phyloP scores from a whole-genome alignment of 2,888 invertebrate genomes.

The Cantharis nigra region DNA sequence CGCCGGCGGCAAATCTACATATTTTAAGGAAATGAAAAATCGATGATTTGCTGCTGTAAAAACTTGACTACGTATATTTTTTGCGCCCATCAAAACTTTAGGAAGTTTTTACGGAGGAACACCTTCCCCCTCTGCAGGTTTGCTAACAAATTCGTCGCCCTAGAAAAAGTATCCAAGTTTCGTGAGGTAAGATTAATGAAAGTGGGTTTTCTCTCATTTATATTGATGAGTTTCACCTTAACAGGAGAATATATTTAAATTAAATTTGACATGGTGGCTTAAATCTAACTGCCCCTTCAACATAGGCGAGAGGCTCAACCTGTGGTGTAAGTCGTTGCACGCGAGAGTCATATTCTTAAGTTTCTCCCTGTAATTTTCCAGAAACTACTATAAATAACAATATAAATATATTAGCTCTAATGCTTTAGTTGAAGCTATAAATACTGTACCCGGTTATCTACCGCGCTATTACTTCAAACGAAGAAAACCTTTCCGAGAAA shows the following conservation, averaged over 20 bases:
- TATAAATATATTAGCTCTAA: constrained; percentile 54
- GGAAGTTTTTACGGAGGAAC: constrained; percentile 15
- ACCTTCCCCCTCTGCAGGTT: constrained; percentile 21
- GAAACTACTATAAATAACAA: constrained; percentile 52
- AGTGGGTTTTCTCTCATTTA: constrained; percentile 35
- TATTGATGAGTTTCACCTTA: constrained; percentile 33
- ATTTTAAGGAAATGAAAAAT: constrained; percentile 37
- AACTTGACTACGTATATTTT: constrained; percentile 28
- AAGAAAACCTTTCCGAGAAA: constrained; percentile 48
- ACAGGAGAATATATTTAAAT: constrained; percentile 37
- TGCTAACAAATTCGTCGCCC: constrained; percentile 24
- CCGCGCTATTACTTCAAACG: constrained; percentile 47
- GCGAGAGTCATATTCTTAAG: constrained; percentile 37
- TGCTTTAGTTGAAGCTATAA: constrained; percentile 51
- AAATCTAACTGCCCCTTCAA: constrained; percentile 13
- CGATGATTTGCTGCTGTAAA: constrained; percentile 28
- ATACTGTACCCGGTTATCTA: constrained; percentile 46
- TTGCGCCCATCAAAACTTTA: constrained; percentile 30
- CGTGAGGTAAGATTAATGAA: constrained; percentile 35
- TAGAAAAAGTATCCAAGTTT: constrained; percentile 20
- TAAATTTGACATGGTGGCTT: constrained; percentile 30
- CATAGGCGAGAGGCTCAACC: constrained; percentile 39
- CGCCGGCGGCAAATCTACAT: constrained; percentile 35
- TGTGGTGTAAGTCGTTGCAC: constrained; percentile 41
- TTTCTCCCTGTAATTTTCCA: constrained; percentile 46